Conservation (phyloP, 2,888 invertebrate species). For the Sesia apiformis region DNA sequence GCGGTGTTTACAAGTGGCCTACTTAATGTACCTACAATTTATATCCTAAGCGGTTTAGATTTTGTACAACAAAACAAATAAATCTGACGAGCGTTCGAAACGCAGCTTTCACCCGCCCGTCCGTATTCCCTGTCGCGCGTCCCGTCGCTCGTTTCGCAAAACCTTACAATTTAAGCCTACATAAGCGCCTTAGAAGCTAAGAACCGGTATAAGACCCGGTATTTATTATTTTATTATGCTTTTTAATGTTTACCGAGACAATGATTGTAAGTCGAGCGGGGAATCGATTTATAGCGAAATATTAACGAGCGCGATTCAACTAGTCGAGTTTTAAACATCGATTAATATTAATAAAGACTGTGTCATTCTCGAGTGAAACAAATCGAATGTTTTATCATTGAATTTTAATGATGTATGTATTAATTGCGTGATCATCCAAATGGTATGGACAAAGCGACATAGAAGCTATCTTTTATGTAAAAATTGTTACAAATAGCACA, state of each 20-base stretch:
- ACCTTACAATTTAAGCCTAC: constrained; percentile 26
- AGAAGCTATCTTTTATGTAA: no score
- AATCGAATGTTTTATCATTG: not conserved
- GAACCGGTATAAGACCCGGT: constrained; percentile 11
- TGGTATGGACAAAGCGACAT: no score
- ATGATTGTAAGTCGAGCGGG: constrained; percentile 14
- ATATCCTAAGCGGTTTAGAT: no score
- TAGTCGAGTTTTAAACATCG: not conserved
- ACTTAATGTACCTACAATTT: no score
- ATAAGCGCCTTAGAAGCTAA: constrained; percentile 33
- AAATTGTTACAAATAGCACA: no score
- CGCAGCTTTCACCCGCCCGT: no score
- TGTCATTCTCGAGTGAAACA: not conserved
- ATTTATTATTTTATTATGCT: constrained; percentile 44
- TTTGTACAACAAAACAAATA: no score
- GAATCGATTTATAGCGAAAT: constrained; percentile 15
- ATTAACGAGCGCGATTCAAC: not conserved
- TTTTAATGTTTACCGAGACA: constrained; percentile 18
- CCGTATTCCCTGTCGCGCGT: constrained; percentile 7
- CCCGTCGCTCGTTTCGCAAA: constrained; percentile 15
- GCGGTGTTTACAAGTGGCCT: no score
- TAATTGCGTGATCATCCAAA: not conserved
- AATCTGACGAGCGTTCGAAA: no score
- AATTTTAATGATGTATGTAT: not conserved
- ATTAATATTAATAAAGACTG: not conserved